Evolutionary conservation across 2,113 vertebrate genomes (phyloP), one percentile per base, ranked within the genome.

Genomic region (Podarcis muralis): DNA sequence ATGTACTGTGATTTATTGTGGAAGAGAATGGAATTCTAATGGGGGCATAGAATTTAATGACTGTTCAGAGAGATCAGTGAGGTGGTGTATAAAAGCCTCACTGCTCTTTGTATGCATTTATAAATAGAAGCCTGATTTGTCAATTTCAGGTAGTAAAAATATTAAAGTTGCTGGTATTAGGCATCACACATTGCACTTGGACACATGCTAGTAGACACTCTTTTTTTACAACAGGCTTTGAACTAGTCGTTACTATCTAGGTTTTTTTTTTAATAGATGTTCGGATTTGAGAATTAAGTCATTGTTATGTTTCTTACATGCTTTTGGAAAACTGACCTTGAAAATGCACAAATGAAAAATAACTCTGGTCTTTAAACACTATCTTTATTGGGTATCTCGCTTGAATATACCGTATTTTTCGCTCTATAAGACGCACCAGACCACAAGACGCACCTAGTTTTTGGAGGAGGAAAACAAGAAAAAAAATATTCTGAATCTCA

Each of bases 21-120:
- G 16, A 40, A 82, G 59, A 86, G 79, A 90, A 90, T 83, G 71
- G 79, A 82, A 82, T 80, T 90, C 79, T 77, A 76, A 77, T 57
- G 27, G 40, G 32, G 40, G 43, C 71, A 57, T 11, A 77, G 84
- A 43, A 65, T 35, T 81, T 76, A 65, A 85, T 80, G 57, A 23
- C 32, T 89, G 78, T 89, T 82, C 78, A 81, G 13, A 78, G 83
- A 68, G 59, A 43, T 76, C 30, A 27, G 5, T 11, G 12, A 35
- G 48, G 27, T 72, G 81, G 68, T 80, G 13, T 75, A 35, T 85
- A 82, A 81, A 89, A 68, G 62, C 71, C 9, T 76, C 20, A 15
- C 40, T 68, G 37, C 53, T 37, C 77, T 75, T 72, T 15, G 15
- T 66, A 76, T 27, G 12, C 22, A 53, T 74, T 68, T 75, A 86